Evolutionary conservation across 2,888 invertebrate species (phyloP).

Genomic region (Cecidostiba fungosa): DNA sequence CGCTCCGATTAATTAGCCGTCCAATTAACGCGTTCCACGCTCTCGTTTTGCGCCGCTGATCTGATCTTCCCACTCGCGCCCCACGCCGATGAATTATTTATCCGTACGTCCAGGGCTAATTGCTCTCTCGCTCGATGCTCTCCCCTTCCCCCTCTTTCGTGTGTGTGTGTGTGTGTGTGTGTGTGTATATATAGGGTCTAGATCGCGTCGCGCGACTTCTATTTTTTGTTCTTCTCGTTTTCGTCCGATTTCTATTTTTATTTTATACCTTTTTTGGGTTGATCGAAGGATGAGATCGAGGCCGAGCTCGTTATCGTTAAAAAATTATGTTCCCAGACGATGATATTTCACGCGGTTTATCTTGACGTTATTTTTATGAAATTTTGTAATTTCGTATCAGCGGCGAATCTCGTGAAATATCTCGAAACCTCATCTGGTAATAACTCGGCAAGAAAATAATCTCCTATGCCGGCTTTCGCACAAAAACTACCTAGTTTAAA

Average conservation of each 20-base stretch:
- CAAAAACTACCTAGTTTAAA: background rate
- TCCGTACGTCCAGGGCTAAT: conserved; percentile 69
- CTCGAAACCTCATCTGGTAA: too few relatives aligned
- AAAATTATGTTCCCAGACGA: background rate
- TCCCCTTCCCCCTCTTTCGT: background rate
- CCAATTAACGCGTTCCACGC: conserved; percentile 65
- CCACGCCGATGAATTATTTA: conserved; percentile 70
- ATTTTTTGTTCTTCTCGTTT: background rate
- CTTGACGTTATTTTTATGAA: too few relatives aligned
- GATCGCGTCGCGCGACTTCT: conserved; percentile 6
- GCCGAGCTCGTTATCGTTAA: background rate
- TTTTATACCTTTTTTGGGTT: background rate
- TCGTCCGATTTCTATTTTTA: background rate
- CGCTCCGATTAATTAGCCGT: conserved; percentile 70
- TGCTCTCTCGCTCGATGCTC: conserved; percentile 59
- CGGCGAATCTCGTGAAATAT: too few relatives aligned
- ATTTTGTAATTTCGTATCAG: too few relatives aligned
- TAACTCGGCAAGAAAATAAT: too few relatives aligned
- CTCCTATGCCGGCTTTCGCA: too few relatives aligned
- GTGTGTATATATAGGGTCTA: background rate
- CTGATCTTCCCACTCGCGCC: conserved; percentile 50
- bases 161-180: too few relatives aligned
- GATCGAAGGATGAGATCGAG: background rate
- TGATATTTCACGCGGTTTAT: background rate
- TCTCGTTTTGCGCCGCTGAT: conserved; percentile 58